These are phyloP conservation scores for Epinotia brunnichana DNA, from an alignment of 2,888 invertebrate genomes.

Conservation along the genomic window DNA sequence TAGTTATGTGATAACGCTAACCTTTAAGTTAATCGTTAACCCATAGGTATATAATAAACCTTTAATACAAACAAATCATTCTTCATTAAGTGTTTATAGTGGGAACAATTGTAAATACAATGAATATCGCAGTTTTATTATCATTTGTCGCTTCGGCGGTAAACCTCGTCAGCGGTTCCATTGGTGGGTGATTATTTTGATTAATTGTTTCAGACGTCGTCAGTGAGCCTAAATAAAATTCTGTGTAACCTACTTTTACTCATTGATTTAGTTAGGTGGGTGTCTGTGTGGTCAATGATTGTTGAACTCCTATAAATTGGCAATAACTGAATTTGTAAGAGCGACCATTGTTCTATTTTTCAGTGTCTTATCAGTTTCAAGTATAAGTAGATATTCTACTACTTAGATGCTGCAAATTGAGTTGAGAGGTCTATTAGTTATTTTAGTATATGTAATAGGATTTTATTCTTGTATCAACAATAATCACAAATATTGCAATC, in stretches of 20 bases:
- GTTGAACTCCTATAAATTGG: slow-evolving; percentile 17
- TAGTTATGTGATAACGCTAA: slow-evolving; percentile 48
- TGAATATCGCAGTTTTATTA: slow-evolving; percentile 14
- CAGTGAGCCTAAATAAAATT: neutral
- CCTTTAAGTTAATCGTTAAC: slow-evolving; percentile 30
- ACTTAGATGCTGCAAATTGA: neutral
- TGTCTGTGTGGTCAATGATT: slow-evolving; percentile 14
- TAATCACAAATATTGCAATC: too few species aligned
- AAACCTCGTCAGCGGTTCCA: neutral
- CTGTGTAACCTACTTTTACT: neutral
- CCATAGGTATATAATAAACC: slow-evolving; percentile 17
- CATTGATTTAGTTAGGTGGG: slow-evolving; percentile 10
- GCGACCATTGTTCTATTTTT: slow-evolving; percentile 6
- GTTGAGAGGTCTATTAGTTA: too few species aligned
- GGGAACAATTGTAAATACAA: slow-evolving; percentile 3
- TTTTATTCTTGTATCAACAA: too few species aligned
- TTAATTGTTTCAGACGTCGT: neutral
- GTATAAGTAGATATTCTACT: neutral
- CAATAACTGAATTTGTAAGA: slow-evolving; percentile 9
- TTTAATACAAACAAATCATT: slow-evolving; percentile 11
- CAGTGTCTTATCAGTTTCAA: neutral
- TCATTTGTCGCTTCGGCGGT: slow-evolving; percentile 7
- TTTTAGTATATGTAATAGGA: too few species aligned
- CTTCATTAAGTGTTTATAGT: neutral
- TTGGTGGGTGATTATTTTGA: slow-evolving; percentile 23